Base-by-base conservation (phyloP, 1,140 invertebrate species). In the Temnothorax curvispinosus region DNA sequence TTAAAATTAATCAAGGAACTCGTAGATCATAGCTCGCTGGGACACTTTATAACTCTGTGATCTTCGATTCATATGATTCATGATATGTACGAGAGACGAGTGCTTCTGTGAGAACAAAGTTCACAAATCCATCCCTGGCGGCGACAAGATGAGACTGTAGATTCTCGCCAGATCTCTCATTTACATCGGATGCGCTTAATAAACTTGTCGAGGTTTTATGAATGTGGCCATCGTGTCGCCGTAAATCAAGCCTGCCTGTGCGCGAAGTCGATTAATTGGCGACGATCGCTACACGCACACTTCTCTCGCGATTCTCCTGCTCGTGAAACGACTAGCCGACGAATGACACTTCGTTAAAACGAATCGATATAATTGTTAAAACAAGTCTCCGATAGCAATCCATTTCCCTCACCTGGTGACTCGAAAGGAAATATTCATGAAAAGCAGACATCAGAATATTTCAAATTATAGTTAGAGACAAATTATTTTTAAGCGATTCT, bases 231-330 rank as follows among this genome's bases (percentile, higher is more conserved):
- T 58, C 65, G 11, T 75, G 76, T 67, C 54, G 27, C 47, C 62
- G 27, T 84, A 81, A 81, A 69, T 75, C 78, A 88, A 60, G 15
- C 38, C 38, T 9, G 32, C 35, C 62, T 47, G 32, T 11, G 62
- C 15, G 8, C 38, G 38, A 88, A 88, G 78, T 85, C 56, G n/a
- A 89, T 85, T 89, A 89, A 88, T 89, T 88, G 85, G 15, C 11
- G 56, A 27, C 64, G 27, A 18, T 58, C n/a, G 62, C 21, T 27
- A 27, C 27, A 27, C 41, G 7, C 41, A 47, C 5, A 5, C 58
- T 18, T 9, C 27, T 50, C 44, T 38, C 21, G 44, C 18, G 47
- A 47, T 18, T 67, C 62, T 67, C 3, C 18, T 27, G 27, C 44
- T 54, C 8, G n/a, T 38, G 47, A 56, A 54, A 54, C n/a, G 35